A percentile compares a stretch with the other conserved stretches of the same genome.
Conservation (phyloP, 2,888 invertebrate species). For the Nymphalis polychloros region DNA sequence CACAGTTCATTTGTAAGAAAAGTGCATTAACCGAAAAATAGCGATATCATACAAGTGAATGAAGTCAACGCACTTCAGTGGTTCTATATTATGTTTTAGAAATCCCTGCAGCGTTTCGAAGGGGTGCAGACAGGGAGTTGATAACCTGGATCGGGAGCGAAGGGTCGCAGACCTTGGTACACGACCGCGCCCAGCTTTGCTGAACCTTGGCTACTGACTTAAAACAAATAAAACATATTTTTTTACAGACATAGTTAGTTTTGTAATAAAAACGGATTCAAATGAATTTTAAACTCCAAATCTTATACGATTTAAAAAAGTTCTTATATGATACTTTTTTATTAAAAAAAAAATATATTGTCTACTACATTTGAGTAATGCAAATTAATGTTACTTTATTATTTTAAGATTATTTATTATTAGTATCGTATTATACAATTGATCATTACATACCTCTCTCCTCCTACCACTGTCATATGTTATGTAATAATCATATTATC, state of each 20-base stretch:
- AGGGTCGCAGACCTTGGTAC: slow-evolving; percentile 74
- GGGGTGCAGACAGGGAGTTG: slow-evolving; percentile 63
- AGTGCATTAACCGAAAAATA: slow-evolving; percentile 34
- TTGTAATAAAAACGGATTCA: too few relatives aligned
- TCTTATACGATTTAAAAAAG: too few relatives aligned
- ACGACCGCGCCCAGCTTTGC: slow-evolving; percentile 69
- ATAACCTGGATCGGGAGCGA: slow-evolving; percentile 79
- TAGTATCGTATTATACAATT: background rate
- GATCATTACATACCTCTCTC: too few relatives aligned
- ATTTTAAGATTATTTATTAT: background rate
- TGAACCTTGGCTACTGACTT: slow-evolving; percentile 2
- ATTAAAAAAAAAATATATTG: too few relatives aligned
- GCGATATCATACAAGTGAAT: slow-evolving; percentile 30
- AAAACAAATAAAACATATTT: background rate
- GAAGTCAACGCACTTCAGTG: slow-evolving; percentile 74
- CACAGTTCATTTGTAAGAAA: background rate
- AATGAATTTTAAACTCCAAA: too few relatives aligned
- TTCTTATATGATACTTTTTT: too few relatives aligned
- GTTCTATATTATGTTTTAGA: slow-evolving; percentile 73
- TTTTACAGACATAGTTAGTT: too few relatives aligned
- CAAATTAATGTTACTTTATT: too few relatives aligned
- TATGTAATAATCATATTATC: too few relatives aligned
- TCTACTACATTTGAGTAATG: too few relatives aligned
- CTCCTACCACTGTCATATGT: too few relatives aligned
- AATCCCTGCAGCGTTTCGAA: slow-evolving; percentile 72